Evolutionary conservation across 1,140 invertebrate species (phyloP), one percentile per base, ranked within the genome.

Genomic region (Anoplolepis gracilipes): DNA sequence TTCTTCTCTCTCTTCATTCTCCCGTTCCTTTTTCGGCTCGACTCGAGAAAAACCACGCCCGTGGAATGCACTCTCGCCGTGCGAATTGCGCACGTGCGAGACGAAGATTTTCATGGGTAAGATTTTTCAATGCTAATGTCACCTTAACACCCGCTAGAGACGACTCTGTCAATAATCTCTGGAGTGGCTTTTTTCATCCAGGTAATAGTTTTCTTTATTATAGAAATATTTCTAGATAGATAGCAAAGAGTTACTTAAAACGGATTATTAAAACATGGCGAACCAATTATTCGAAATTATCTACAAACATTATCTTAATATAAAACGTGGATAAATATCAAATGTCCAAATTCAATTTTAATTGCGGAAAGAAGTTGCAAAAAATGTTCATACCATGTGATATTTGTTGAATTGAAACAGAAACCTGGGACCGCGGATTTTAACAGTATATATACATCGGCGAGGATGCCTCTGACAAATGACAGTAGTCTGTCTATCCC

Each of bases 21-120:
- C 36, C 67, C 36, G 19, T 59, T 76, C 67, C 62, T 61, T 82
- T 86, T 67, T 82, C 55, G 16, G 4, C 49, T 73, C 55, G 72
- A 36, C 57, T 84, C n/a, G 84, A 69, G 78, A 62, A 67, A 84
- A 87, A 85, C 86, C 73, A 88, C 82, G 82, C 70, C 65, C 59
- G 53, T 73, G 42, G 87, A 91, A 87, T 86, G 90, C 91, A 90
- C 85, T 88, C 64, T 65, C 87, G 61, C 61, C 91, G 91, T 93
- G 93, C 81, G 92, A 94, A 93, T 82, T 92, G 85, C 84, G 86
- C 92, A 94, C 90, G 89, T 93, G 93, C 78, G 61, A 49, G 28
- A 59, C 53, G 67, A 84, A 87, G 85, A 89, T 88, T 89, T 88
- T 76, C 84, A 39, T 36, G 39, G 87, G 85, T 86, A 69, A 84